phyloP scores from a whole-genome alignment of 2,888 invertebrate genomes.

The Epistrophe eligans region DNA sequence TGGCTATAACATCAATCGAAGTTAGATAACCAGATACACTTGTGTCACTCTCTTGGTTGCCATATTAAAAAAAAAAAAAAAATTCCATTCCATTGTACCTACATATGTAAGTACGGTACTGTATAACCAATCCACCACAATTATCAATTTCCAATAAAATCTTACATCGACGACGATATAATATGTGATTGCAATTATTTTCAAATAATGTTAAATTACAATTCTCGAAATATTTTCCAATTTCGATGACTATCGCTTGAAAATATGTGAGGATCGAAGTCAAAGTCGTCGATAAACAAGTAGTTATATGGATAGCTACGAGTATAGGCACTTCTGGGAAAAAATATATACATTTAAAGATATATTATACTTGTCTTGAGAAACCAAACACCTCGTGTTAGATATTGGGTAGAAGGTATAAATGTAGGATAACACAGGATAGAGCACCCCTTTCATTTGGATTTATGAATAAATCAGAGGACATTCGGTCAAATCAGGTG shows the following conservation, averaged over 20 bases:
- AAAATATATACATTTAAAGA: conserved; percentile 20
- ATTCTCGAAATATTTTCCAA: conserved; percentile 50
- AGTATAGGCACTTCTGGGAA: neutral
- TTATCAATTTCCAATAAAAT: conserved; percentile 72
- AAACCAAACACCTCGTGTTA: conserved; percentile 54
- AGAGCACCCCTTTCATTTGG: conserved; percentile 68
- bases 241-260: conserved; percentile 28
- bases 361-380: conserved; percentile 48
- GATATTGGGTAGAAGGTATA: neutral
- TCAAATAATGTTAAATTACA: conserved; percentile 61
- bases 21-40: conserved; percentile 43
- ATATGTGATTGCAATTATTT: conserved; percentile 72
- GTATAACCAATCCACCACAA: conserved; percentile 14
- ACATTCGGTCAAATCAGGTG: conserved; percentile 70
- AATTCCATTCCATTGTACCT: conserved; percentile 31
- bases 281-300: conserved; percentile 9
- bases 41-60: conserved; percentile 35
- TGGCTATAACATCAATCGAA: conserved; percentile 22
- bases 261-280: conserved; percentile 11
- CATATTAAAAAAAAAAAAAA: conserved; percentile 31
- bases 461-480: conserved; percentile 67
- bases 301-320: neutral
- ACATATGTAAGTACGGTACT: too few relatives aligned
- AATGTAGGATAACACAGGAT: neutral
- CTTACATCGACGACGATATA: conserved; percentile 63